These are phyloP conservation scores for Parnassius apollo DNA, from an alignment of 2,888 invertebrate species.

Conservation along the genomic window DNA sequence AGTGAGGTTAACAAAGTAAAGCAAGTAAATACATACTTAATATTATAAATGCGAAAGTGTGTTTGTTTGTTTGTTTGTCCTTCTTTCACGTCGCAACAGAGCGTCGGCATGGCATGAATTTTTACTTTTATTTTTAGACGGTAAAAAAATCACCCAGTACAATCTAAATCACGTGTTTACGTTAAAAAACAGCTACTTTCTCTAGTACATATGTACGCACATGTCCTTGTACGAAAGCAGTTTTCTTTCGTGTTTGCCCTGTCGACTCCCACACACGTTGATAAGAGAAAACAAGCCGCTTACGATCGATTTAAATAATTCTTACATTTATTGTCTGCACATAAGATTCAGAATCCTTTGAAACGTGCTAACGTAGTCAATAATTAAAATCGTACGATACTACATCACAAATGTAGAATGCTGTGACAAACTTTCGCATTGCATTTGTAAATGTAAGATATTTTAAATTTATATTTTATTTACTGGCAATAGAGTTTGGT, in stretches of 20 bases:
- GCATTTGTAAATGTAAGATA: background rate
- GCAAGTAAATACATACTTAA: too few relatives aligned
- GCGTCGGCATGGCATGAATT: too few relatives aligned
- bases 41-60: too few relatives aligned
- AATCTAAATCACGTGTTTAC: too few relatives aligned
- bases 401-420: slow-evolving; percentile 14
- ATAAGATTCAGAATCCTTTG: slow-evolving; percentile 29
- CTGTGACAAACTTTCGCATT: slow-evolving; percentile 10
- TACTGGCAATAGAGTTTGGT: background rate
- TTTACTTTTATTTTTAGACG: too few relatives aligned
- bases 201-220: slow-evolving; percentile 20
- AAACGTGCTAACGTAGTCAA: slow-evolving; percentile 5
- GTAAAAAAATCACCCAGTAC: too few relatives aligned
- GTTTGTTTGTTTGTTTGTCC: too few relatives aligned
- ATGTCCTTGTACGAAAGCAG: slow-evolving; percentile 28
- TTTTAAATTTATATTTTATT: slow-evolving; percentile 1
- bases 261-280: slow-evolving; percentile 49
- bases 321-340: slow-evolving; percentile 26
- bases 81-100: too few relatives aligned
- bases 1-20: too few relatives aligned
- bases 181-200: background rate
- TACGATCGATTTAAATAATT: background rate
- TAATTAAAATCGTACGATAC: slow-evolving; percentile 26
- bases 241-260: slow-evolving; percentile 27
- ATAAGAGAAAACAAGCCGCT: slow-evolving; percentile 24